Evolutionary conservation across 2,888 invertebrate species (phyloP).

Genomic region (Drosophila macrospina): DNA sequence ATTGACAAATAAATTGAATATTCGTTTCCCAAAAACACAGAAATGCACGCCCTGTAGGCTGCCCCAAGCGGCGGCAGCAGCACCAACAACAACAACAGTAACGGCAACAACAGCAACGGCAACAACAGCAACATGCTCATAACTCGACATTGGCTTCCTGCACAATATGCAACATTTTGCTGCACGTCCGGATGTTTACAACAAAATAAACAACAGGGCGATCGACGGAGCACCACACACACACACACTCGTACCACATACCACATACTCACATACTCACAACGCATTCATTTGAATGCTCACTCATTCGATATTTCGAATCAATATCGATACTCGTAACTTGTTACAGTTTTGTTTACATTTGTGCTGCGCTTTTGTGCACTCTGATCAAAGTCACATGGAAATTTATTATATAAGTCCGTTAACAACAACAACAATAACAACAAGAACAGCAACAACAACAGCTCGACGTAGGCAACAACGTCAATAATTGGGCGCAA

Average conservation of each 20-base stretch:
- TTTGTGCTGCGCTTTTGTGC: slow-evolving; percentile 43
- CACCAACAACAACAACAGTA: not conserved
- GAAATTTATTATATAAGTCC: slow-evolving; percentile 76
- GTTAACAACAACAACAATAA: slow-evolving; percentile 51
- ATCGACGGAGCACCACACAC: not conserved
- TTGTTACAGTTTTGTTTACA: slow-evolving; percentile 75
- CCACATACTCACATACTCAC: slow-evolving; percentile 10
- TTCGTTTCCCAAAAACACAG: slow-evolving; percentile 39
- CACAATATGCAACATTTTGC: slow-evolving; percentile 80
- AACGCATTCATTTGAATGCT: slow-evolving; percentile 37
- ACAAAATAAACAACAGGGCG: slow-evolving; percentile 72
- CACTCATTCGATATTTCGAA: slow-evolving; percentile 37
- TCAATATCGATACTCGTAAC: slow-evolving; percentile 62
- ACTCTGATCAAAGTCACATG: slow-evolving; percentile 73
- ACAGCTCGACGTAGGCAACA: slow-evolving; percentile 9
- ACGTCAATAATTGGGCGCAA: slow-evolving; percentile 70
- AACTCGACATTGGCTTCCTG: slow-evolving; percentile 70
- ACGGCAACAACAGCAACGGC: slow-evolving; percentile 1
- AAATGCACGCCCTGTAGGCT: slow-evolving; percentile 70
- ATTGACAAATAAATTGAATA: slow-evolving; percentile 77
- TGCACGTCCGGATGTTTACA: slow-evolving; percentile 81
- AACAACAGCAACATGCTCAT: slow-evolving; percentile 33
- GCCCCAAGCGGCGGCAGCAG: slow-evolving; percentile 28
- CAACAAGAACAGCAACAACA: too few relatives aligned
- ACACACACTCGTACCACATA: not conserved